Evolutionary conservation across 2,888 invertebrate genomes (phyloP).

Genomic region (Sphaerophoria rueppellii): DNA sequence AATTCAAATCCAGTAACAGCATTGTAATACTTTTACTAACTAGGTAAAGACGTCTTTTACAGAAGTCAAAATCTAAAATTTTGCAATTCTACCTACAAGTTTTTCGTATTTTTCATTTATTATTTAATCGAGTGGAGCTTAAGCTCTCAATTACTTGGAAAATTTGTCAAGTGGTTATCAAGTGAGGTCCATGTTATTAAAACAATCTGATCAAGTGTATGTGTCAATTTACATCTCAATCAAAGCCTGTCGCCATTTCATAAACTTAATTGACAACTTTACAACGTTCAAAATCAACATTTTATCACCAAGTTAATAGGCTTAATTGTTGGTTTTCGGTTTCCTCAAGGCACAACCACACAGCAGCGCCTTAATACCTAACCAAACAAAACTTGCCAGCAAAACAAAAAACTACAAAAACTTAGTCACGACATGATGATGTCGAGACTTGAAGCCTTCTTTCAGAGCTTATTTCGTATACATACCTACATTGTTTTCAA

Average conservation of each 20-base stretch:
- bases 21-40: no score
- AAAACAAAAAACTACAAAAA: neutral
- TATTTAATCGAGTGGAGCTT: neutral
- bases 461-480: conserved; percentile 14
- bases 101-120: no score
- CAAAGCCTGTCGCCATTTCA: conserved; percentile 5
- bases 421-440: conserved; percentile 18
- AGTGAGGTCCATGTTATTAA: neutral
- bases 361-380: conserved; percentile 10
- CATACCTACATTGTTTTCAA: neutral
- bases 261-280: conserved; percentile 25
- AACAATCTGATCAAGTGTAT: neutral
- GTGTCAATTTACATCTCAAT: conserved; percentile 19
- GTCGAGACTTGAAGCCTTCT: conserved; percentile 1
- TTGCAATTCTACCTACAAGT: no score
- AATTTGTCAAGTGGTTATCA: neutral
- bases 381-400: conserved; percentile 32
- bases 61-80: no score
- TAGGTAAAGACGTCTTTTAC: no score
- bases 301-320: conserved; percentile 45
- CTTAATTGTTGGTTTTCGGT: conserved; percentile 40
- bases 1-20: no score
- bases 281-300: conserved; percentile 29
- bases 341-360: conserved; percentile 4
- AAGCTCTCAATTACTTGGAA: neutral